These are phyloP conservation scores for Entomyzon cyanotis DNA, from an alignment of 2,113 vertebrate genomes.

Conservation along the genomic window DNA sequence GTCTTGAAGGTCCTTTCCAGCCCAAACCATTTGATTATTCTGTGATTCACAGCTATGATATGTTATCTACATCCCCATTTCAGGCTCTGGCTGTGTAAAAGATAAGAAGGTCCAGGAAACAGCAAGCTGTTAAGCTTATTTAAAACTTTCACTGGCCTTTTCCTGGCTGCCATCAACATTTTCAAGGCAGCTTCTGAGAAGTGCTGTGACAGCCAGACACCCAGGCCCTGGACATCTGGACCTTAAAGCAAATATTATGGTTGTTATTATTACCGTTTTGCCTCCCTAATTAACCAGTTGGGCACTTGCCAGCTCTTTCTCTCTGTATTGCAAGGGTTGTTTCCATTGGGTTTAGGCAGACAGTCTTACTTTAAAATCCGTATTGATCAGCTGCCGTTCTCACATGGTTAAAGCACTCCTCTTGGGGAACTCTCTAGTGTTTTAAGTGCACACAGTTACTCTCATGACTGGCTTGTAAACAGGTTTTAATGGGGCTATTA, in stretches of 20 bases:
- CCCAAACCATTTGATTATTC: not conserved
- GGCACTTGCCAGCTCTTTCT: slow-evolving; percentile 72
- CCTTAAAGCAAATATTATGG: slow-evolving; percentile 20
- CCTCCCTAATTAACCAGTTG: slow-evolving; percentile 84
- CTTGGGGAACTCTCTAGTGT: slow-evolving; percentile 77
- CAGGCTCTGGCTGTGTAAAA: not conserved
- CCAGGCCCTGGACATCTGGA: slow-evolving; percentile 15
- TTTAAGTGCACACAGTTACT: slow-evolving; percentile 88
- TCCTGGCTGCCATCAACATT: slow-evolving; percentile 3
- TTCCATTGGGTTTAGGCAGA: slow-evolving; percentile 77
- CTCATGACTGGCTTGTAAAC: slow-evolving; percentile 89
- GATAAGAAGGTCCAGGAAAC: not conserved
- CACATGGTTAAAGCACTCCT: slow-evolving; percentile 73
- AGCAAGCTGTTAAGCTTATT: not conserved
- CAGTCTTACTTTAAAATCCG: slow-evolving; percentile 82
- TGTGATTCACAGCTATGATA: accelerated
- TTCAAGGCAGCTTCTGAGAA: slow-evolving; percentile 37
- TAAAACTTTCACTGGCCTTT: not conserved
- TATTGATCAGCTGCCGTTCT: slow-evolving; percentile 80
- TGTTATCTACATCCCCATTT: not conserved
- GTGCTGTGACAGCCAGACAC: slow-evolving; percentile 56
- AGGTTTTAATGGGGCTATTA: slow-evolving; percentile 96
- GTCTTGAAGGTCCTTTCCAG: not conserved
- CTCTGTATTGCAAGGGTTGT: slow-evolving; percentile 55
- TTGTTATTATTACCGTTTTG: slow-evolving; percentile 39